Evolutionary conservation across 2,797 vertebrate genomes (phyloP).

Genomic region (Lepus townsendii): DNA sequence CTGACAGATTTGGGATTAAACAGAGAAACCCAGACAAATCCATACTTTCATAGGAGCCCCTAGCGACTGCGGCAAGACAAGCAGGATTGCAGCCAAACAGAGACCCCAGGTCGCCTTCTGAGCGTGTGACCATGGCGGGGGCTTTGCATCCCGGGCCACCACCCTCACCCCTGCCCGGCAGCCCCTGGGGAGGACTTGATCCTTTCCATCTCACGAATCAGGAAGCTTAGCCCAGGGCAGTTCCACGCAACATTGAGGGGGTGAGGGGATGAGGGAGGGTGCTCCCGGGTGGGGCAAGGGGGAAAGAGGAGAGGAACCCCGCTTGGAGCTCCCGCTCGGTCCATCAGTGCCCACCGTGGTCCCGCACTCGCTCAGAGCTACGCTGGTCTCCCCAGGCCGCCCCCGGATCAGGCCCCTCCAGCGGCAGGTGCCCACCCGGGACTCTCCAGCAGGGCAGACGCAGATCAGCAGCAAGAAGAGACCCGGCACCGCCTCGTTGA

Average conservation of each 20-base stretch:
- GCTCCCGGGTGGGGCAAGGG: rapidly evolving
- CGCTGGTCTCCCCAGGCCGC: too few species aligned
- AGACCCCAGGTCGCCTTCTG: not conserved
- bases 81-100: constrained; percentile 19
- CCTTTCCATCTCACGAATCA: not conserved
- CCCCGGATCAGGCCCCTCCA: too few species aligned
- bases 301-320: not conserved
- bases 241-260: not conserved
- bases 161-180: not conserved
- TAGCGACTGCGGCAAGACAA: constrained; percentile 64
- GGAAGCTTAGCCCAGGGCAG: not conserved
- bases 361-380: not conserved
- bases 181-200: too few species aligned
- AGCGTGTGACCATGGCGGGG: rapidly evolving
- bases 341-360: not conserved
- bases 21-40: constrained; percentile 87
- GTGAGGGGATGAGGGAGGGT: rapidly evolving
- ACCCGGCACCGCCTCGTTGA: not conserved
- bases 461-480: rapidly evolving
- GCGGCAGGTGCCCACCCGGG: not conserved
- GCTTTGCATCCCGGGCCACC: not conserved
- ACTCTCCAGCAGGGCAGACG: not conserved
- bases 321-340: not conserved
- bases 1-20: constrained; percentile 88
- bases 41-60: constrained; percentile 78